A percentile compares a stretch with the other conserved stretches of the same genome.
Conservation (phyloP, 2,113 vertebrate genomes). For the Hemicordylus capensis region DNA sequence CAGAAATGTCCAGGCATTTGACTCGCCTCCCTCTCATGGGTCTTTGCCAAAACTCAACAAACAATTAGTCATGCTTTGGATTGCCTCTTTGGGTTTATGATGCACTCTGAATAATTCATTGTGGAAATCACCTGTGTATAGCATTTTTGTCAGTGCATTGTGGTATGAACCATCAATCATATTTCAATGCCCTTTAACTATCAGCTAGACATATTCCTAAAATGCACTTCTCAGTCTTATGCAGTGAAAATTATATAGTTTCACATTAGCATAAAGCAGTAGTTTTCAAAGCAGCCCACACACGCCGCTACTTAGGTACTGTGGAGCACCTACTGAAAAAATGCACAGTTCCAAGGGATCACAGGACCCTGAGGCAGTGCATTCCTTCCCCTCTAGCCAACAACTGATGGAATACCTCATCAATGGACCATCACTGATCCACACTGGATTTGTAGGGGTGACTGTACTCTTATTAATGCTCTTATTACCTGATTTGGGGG, state of each 20-base stretch:
- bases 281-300: too few relatives aligned
- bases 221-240: neutral
- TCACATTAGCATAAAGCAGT: neutral
- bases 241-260: neutral
- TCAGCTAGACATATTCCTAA: neutral
- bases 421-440: neutral
- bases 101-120: constrained; percentile 46
- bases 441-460: neutral
- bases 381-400: neutral
- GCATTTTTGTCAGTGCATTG: neutral
- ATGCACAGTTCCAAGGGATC: neutral
- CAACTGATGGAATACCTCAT: neutral
- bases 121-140: neutral
- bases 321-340: neutral
- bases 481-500: neutral
- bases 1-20: neutral
- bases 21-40: neutral
- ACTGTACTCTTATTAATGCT: neutral
- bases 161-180: neutral
- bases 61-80: constrained; percentile 1
- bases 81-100: neutral
- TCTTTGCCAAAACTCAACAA: neutral
- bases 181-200: neutral
- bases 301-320: neutral
- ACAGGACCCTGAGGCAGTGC: neutral